These are phyloP conservation scores for Hozukius guyotensis DNA, from an alignment of 2,797 vertebrate species.

Conservation along the genomic window DNA sequence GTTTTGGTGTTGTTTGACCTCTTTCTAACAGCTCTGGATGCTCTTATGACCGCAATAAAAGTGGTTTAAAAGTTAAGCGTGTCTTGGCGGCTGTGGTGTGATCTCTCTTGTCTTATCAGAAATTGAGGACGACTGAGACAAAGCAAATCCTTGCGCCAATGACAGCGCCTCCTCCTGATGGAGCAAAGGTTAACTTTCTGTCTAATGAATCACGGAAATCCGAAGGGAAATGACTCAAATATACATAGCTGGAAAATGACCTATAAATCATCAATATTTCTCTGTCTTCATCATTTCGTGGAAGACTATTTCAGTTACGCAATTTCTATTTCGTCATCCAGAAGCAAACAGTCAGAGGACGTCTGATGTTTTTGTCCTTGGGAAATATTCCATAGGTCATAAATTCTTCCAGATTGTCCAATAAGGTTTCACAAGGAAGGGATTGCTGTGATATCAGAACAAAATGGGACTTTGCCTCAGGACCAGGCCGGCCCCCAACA, in stretches of 20 bases:
- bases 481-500: slow-evolving; percentile 43
- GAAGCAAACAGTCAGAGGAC: neutral
- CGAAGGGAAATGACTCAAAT: slow-evolving; percentile 7
- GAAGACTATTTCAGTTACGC: neutral
- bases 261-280: neutral
- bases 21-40: neutral
- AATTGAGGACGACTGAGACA: slow-evolving; percentile 35
- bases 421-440: slow-evolving; percentile 53
- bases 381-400: slow-evolving; percentile 65
- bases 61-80: slow-evolving; percentile 4
- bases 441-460: slow-evolving; percentile 44
- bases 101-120: slow-evolving; percentile 58
- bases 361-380: slow-evolving; percentile 6
- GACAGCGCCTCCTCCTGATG: slow-evolving; percentile 8
- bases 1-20: slow-evolving; percentile 18
- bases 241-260: neutral
- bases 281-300: neutral
- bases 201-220: slow-evolving; percentile 63
- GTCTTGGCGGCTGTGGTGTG: slow-evolving; percentile 6
- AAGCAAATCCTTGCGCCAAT: slow-evolving; percentile 39
- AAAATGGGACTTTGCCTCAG: slow-evolving; percentile 69
- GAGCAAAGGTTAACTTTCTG: slow-evolving; percentile 72
- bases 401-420: slow-evolving; percentile 53
- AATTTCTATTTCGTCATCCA: slow-evolving; percentile 1
- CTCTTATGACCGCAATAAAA: slow-evolving; percentile 56